phyloP scores from a whole-genome alignment of 2,888 invertebrate species.

The Drosophila prostipennis region DNA sequence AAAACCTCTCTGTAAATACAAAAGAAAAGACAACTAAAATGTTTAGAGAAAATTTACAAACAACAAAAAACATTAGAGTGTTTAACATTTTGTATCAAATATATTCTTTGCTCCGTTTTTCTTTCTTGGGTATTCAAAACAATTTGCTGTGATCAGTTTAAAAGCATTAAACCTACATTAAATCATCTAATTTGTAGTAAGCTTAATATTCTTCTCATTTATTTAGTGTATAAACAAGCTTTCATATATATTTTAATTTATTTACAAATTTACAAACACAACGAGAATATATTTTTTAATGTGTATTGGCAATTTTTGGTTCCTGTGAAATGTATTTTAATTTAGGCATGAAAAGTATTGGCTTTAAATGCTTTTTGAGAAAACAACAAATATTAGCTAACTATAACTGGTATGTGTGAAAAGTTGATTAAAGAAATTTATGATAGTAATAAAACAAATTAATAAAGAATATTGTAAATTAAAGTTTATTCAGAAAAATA shows the following conservation, averaged over 20 bases:
- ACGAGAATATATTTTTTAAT: background rate
- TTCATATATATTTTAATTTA: slow-evolving; percentile 50
- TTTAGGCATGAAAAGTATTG: slow-evolving; percentile 12
- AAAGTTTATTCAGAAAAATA: slow-evolving; percentile 60
- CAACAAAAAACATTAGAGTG: slow-evolving; percentile 3
- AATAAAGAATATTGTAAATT: slow-evolving; percentile 58
- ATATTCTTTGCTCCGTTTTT: slow-evolving; percentile 20
- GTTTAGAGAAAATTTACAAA: slow-evolving; percentile 33
- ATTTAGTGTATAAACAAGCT: slow-evolving; percentile 60
- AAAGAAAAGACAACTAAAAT: slow-evolving; percentile 26
- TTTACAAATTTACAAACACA: slow-evolving; percentile 35
- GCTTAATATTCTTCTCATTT: slow-evolving; percentile 54
- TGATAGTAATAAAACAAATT: slow-evolving; percentile 32
- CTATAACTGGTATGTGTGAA: slow-evolving; percentile 55
- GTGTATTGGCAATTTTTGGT: slow-evolving; percentile 28
- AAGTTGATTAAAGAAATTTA: slow-evolving; percentile 31
- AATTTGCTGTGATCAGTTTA: slow-evolving; percentile 77
- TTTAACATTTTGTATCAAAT: slow-evolving; percentile 11
- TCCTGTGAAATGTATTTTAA: slow-evolving; percentile 43
- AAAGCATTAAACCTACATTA: slow-evolving; percentile 48
- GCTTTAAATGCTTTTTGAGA: slow-evolving; percentile 28
- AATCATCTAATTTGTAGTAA: slow-evolving; percentile 34
- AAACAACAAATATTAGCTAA: slow-evolving; percentile 38
- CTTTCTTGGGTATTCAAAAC: slow-evolving; percentile 64
- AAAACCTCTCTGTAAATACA: slow-evolving; percentile 61